Evolutionary conservation across 64 coral and sea anemone species (phyloP).

Genomic region (Montipora capricornis): DNA sequence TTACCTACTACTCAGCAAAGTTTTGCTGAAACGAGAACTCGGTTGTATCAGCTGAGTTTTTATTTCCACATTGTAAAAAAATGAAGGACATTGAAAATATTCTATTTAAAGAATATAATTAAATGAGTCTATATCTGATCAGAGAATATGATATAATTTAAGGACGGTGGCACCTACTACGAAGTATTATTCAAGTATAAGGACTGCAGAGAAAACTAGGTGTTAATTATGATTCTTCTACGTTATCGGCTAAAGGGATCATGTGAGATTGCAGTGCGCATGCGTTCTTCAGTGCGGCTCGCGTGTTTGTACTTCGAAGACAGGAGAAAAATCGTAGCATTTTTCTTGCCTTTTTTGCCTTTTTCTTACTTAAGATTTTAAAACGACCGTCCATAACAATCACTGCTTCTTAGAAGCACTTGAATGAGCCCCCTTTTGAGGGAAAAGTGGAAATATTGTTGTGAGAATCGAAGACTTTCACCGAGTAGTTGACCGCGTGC

Average conservation of each 20-base stretch:
- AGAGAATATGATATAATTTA: no score
- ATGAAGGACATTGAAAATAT: no score
- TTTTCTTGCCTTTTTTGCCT: neutral
- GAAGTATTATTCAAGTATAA: no score
- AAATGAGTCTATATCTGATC: no score
- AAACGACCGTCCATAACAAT: neutral
- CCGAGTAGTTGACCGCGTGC: neutral
- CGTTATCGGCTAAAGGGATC: neutral
- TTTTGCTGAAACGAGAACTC: no score
- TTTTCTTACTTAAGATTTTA: neutral
- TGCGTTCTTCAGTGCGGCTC: slow-evolving; percentile 22
- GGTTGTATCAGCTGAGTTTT: no score
- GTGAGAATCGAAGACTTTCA: neutral
- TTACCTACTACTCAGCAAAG: no score
- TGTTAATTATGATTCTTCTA: neutral
- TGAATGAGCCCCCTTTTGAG: neutral
- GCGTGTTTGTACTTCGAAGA: neutral
- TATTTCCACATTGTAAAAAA: no score
- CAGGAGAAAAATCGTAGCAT: neutral
- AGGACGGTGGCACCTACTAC: no score
- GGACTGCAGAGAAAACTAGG: no score
- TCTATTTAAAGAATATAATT: no score
- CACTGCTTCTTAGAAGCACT: slow-evolving; percentile 5
- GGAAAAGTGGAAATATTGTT: neutral
- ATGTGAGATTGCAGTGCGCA: neutral